Percentiles rank a stretch among this genome's conserved stretches.
Conservation (phyloP, 2,113 vertebrate species). For the Dendropsophus ebraccatus region DNA sequence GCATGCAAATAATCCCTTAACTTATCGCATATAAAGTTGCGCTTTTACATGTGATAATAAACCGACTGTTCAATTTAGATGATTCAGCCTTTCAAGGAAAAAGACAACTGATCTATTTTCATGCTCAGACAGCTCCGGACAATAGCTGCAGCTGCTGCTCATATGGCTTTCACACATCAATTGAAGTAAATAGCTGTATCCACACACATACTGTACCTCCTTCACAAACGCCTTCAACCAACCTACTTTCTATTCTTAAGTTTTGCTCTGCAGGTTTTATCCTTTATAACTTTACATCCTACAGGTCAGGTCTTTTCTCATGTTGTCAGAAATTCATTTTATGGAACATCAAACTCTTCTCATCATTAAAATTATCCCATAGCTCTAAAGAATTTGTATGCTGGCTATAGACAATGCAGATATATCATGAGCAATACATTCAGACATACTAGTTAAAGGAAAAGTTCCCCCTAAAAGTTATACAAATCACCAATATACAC, state of each 20-base stretch:
- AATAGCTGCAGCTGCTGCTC: constrained; percentile 45
- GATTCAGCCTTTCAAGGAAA: constrained; percentile 2
- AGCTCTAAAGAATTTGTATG: not conserved
- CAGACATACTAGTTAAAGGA: not conserved
- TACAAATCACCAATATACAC: no score
- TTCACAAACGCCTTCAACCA: not conserved
- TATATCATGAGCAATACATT: not conserved
- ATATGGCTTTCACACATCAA: not conserved
- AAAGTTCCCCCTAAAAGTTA: no score
- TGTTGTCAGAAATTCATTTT: not conserved
- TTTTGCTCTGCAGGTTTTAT: not conserved
- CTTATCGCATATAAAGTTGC: not conserved
- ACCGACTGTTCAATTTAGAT: not conserved
- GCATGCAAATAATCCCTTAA: no score
- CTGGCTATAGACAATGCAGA: not conserved
- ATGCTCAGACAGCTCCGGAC: constrained; percentile 20
- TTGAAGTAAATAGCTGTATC: not conserved
- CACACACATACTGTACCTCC: constrained; percentile 16
- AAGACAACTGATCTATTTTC: constrained; percentile 1
- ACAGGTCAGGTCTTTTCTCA: not conserved
- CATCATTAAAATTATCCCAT: not conserved
- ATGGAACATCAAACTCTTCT: not conserved
- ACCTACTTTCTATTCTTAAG: not conserved
- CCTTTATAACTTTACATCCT: not conserved
- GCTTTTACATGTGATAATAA: not conserved